A percentile compares a stretch with the other conserved stretches of the same genome.
Conservation (phyloP, 2,888 invertebrate genomes). For the Rhagium mordax region DNA sequence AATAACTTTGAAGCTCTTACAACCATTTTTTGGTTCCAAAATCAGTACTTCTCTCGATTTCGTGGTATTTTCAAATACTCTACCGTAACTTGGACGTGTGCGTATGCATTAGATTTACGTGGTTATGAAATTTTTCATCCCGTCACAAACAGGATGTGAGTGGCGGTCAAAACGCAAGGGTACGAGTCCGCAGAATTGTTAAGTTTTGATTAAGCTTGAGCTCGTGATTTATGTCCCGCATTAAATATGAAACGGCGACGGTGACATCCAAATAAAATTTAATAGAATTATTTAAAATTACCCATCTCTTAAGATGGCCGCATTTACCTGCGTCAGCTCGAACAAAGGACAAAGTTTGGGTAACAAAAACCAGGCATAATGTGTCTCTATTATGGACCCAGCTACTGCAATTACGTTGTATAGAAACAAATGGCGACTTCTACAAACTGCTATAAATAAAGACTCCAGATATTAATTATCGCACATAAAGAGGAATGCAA, state of each 20-base stretch:
- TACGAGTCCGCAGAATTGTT: no score
- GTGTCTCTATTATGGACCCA: conserved; percentile 50
- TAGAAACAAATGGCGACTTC: conserved; percentile 57
- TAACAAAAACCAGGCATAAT: conserved; percentile 46
- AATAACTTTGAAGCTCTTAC: no score
- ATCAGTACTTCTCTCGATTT: no score
- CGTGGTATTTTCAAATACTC: no score
- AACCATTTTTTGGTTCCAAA: no score
- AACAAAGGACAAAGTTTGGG: conserved; percentile 44
- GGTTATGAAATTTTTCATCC: no score
- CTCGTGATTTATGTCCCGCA: neutral
- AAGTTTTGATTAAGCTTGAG: neutral
- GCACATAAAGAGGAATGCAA: conserved; percentile 48
- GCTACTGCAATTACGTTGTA: conserved; percentile 49
- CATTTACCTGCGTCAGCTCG: conserved; percentile 5
- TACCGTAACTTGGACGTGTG: no score
- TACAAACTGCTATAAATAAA: conserved; percentile 55
- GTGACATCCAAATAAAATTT: neutral
- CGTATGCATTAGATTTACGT: no score
- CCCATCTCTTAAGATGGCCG: neutral
- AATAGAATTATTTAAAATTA: conserved; percentile 1
- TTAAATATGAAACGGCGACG: neutral
- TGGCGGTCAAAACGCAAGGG: no score
- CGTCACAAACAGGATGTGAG: no score
- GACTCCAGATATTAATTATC: conserved; percentile 59